These are phyloP conservation scores for Microplitis manilae DNA, from an alignment of 2,888 invertebrate genomes.

Conservation along the genomic window DNA sequence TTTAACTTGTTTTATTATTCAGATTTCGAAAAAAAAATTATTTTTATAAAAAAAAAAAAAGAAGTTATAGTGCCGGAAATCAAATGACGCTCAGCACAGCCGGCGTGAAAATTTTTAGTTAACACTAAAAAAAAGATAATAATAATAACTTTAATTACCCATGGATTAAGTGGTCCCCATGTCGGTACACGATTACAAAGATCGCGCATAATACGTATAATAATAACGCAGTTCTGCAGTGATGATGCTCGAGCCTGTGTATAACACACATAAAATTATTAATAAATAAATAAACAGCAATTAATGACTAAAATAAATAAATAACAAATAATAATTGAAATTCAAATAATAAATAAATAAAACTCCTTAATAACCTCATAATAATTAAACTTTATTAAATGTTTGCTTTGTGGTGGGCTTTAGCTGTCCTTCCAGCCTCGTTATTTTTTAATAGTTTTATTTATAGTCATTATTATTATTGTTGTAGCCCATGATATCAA, in stretches of 20 bases:
- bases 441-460: conserved; percentile 57
- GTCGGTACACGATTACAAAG: conserved; percentile 94
- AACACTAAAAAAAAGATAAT: background rate
- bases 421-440: conserved; percentile 71
- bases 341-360: background rate
- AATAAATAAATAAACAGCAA: conserved; percentile 21
- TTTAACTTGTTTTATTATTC: too few relatives aligned
- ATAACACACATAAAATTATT: background rate
- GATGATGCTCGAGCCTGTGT: conserved; percentile 95
- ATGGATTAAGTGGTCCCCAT: conserved; percentile 94
- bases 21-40: too few relatives aligned
- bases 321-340: background rate
- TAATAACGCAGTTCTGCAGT: conserved; percentile 95
- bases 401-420: conserved; percentile 69
- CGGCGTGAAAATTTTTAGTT: too few relatives aligned
- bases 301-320: conserved; percentile 33
- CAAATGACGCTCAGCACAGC: too few relatives aligned
- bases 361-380: conserved; percentile 38
- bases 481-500: conserved; percentile 64
- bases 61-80: too few relatives aligned
- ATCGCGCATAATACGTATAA: conserved; percentile 96
- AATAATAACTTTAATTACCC: conserved; percentile 78
- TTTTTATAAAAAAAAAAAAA: too few relatives aligned
- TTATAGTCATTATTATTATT: conserved; percentile 46
- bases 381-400: conserved; percentile 60